Percentiles rank a stretch among this genome's conserved stretches.
Evolutionary conservation across 1,140 invertebrate species (phyloP).

Genomic region (Triops cancriformis): DNA sequence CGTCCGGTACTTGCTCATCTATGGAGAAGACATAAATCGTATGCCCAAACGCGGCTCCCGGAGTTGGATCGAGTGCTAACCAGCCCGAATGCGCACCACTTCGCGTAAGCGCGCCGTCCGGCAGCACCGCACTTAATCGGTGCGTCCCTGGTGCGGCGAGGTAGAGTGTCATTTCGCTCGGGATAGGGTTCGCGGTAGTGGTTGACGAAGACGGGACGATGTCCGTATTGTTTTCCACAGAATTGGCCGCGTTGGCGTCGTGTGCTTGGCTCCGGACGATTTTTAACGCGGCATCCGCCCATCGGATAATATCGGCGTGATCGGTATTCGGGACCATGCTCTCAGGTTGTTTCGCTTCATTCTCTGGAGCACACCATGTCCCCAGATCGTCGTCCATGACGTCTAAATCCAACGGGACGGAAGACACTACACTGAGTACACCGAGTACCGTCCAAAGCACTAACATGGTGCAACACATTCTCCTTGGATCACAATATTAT

Average conservation of each 20-base stretch:
- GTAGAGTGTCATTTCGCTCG: constrained; percentile 27
- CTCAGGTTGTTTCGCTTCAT: not conserved
- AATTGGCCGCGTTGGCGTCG: not conserved
- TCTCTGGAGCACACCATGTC: constrained; percentile 22
- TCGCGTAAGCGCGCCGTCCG: constrained; percentile 39
- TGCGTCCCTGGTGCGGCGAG: not conserved
- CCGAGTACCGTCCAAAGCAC: not conserved
- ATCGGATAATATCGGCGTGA: constrained; percentile 14
- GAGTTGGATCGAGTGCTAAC: constrained; percentile 45
- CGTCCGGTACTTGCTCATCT: constrained; percentile 34
- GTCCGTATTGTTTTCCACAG: not conserved
- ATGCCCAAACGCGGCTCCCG: constrained; percentile 45
- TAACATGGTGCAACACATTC: not conserved
- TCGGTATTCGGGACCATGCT: not conserved
- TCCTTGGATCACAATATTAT: too few relatives aligned
- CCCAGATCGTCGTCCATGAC: constrained; percentile 22
- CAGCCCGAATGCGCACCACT: constrained; percentile 40
- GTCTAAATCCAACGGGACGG: constrained; percentile 4
- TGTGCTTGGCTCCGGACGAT: constrained; percentile 18
- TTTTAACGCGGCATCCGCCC: constrained; percentile 18
- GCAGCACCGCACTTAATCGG: constrained; percentile 37
- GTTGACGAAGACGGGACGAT: not conserved
- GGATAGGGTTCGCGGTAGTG: constrained; percentile 9
- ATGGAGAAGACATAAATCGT: constrained; percentile 45
- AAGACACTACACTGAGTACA: not conserved